Evolutionary conservation across 2,113 vertebrate genomes (phyloP).

Genomic region (Etheostoma cragini): DNA sequence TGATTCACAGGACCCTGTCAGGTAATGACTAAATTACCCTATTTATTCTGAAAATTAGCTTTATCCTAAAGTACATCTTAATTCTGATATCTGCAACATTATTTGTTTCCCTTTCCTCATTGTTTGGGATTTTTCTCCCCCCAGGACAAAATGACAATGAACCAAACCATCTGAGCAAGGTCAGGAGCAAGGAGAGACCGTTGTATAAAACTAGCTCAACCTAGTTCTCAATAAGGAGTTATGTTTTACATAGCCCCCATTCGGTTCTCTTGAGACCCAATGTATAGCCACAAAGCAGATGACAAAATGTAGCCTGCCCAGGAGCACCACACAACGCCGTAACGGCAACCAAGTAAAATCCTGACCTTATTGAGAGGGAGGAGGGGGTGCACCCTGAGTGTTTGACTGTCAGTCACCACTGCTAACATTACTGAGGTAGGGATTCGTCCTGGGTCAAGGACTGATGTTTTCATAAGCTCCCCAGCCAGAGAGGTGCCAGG

Average conservation of each 20-base stretch:
- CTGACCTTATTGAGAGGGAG: neutral
- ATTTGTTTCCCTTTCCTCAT: slow-evolving; percentile 5
- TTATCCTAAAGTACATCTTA: neutral
- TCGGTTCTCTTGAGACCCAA: neutral
- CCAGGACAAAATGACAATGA: neutral
- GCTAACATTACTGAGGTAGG: slow-evolving; percentile 92
- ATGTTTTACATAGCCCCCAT: neutral
- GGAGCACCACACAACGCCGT: slow-evolving; percentile 12
- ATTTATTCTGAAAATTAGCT: neutral
- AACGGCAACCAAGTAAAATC: slow-evolving; percentile 23
- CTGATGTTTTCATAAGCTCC: slow-evolving; percentile 89
- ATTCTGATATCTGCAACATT: neutral
- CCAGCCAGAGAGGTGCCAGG: slow-evolving; percentile 85
- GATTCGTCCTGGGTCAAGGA: slow-evolving; percentile 83
- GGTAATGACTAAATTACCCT: neutral
- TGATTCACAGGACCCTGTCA: neutral
- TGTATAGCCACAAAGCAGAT: slow-evolving; percentile 11
- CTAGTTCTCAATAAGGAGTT: neutral
- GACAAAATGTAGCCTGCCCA: neutral
- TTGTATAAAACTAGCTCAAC: slow-evolving; percentile 6
- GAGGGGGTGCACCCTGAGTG: slow-evolving; percentile 60
- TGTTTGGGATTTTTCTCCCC: neutral
- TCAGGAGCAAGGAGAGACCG: neutral
- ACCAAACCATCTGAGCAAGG: neutral
- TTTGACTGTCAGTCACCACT: slow-evolving; percentile 85